Percentiles rank a stretch among this genome's conserved stretches.
Evolutionary conservation across 2,797 vertebrate species (phyloP).

Genomic region (Cuniculus paca): DNA sequence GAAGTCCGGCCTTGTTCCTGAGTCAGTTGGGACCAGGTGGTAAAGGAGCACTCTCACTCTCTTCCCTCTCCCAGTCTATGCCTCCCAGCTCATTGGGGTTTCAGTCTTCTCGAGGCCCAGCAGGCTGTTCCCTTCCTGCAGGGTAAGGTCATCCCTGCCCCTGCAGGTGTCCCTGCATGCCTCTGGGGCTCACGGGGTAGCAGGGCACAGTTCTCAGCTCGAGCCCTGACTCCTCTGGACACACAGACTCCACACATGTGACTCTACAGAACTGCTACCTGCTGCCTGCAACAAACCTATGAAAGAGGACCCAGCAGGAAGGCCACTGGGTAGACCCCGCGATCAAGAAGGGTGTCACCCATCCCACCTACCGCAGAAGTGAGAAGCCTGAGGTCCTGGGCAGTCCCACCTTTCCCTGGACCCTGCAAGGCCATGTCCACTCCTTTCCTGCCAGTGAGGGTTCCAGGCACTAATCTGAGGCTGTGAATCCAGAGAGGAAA

Average conservation of each 20-base stretch:
- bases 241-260: fast-evolving
- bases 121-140: not conserved
- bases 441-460: not conserved
- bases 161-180: not conserved
- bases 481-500: not conserved
- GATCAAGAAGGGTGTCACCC: too few species aligned
- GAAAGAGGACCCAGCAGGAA: not conserved
- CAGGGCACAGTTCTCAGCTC: not conserved
- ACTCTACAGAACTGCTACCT: not conserved
- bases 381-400: not conserved
- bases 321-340: fast-evolving
- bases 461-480: not conserved
- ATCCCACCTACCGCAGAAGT: not conserved
- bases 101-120: not conserved
- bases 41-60: not conserved
- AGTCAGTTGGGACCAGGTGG: not conserved
- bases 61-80: not conserved
- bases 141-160: not conserved
- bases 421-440: fast-evolving
- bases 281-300: not conserved
- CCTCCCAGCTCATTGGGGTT: not conserved
- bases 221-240: not conserved
- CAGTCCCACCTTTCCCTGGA: not conserved
- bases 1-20: not conserved
- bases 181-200: not conserved